Percentiles rank a stretch among this genome's conserved stretches.
Evolutionary conservation across 2,888 invertebrate species (phyloP).

Genomic region (Ptychoptera contaminata): DNA sequence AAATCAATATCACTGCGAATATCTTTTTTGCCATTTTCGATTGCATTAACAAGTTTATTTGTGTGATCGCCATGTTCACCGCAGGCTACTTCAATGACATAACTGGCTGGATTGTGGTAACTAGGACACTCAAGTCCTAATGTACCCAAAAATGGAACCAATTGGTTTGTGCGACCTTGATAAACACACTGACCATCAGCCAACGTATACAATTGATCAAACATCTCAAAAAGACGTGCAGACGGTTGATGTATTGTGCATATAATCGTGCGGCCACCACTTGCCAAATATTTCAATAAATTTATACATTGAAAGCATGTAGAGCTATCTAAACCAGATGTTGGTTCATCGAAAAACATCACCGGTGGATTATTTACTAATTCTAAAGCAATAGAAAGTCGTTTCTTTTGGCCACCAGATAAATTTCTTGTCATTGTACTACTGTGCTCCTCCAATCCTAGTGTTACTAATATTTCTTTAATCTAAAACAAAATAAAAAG

Average conservation of each 20-base stretch:
- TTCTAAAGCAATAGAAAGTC: constrained; percentile 86
- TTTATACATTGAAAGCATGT: constrained; percentile 91
- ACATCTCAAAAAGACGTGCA: constrained; percentile 93
- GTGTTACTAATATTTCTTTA: constrained; percentile 77
- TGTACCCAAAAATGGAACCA: constrained; percentile 68
- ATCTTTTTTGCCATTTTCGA: constrained; percentile 69
- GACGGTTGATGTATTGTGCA: constrained; percentile 90
- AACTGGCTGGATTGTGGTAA: constrained; percentile 95
- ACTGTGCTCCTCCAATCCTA: constrained; percentile 73
- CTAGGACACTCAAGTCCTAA: constrained; percentile 81
- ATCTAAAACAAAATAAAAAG: constrained; percentile 43
- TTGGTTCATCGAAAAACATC: constrained; percentile 97
- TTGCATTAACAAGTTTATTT: constrained; percentile 65
- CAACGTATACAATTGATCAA: constrained; percentile 84
- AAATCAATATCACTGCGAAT: constrained; percentile 58
- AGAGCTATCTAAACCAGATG: constrained; percentile 88
- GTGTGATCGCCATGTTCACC: constrained; percentile 92
- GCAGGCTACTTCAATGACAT: constrained; percentile 91
- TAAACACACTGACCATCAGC: constrained; percentile 93
- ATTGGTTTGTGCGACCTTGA: constrained; percentile 70
- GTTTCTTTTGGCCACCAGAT: constrained; percentile 90
- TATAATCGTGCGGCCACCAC: constrained; percentile 84
- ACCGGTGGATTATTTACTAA: constrained; percentile 92
- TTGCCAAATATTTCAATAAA: constrained; percentile 71
- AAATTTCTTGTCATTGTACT: constrained; percentile 82